phyloP scores from a whole-genome alignment of 1,140 invertebrate genomes.

The Heliconius hewitsoni region DNA sequence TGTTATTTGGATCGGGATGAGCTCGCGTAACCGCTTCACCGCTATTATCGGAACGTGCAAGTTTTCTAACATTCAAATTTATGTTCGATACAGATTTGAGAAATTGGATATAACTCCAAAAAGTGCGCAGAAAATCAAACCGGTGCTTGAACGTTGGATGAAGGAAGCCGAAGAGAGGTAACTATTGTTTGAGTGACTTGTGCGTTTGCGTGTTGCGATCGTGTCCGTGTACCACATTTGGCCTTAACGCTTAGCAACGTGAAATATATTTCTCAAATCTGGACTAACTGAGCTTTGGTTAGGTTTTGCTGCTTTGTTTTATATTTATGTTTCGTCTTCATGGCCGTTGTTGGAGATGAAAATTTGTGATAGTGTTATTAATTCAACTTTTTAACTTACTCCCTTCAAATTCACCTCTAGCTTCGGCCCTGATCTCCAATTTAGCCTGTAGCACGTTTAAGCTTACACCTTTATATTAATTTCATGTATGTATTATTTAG shows the following conservation, averaged over 20 bases:
- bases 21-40: conserved; percentile 52
- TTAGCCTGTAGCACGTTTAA: neutral
- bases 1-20: conserved; percentile 68
- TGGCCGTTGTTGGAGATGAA: neutral
- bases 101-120: conserved; percentile 99
- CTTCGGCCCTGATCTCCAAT: neutral
- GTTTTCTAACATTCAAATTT: conserved; percentile 78
- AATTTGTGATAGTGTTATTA: neutral
- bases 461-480: neutral
- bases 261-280: conserved; percentile 80
- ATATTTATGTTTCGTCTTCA: conserved; percentile 14
- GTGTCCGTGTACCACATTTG: conserved; percentile 76
- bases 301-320: conserved; percentile 41
- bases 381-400: neutral
- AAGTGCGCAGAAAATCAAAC: conserved; percentile 99
- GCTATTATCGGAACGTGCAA: conserved; percentile 61
- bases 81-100: conserved; percentile 93
- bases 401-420: neutral
- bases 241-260: conserved; percentile 77
- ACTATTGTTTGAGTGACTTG: conserved; percentile 82
- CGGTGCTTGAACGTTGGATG: conserved; percentile 98
- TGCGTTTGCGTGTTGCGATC: conserved; percentile 62
- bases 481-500: neutral
- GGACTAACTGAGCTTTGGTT: conserved; percentile 76
- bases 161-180: conserved; percentile 98